phyloP scores from a whole-genome alignment of 2,113 vertebrate genomes.

The Gavialis gangeticus region DNA sequence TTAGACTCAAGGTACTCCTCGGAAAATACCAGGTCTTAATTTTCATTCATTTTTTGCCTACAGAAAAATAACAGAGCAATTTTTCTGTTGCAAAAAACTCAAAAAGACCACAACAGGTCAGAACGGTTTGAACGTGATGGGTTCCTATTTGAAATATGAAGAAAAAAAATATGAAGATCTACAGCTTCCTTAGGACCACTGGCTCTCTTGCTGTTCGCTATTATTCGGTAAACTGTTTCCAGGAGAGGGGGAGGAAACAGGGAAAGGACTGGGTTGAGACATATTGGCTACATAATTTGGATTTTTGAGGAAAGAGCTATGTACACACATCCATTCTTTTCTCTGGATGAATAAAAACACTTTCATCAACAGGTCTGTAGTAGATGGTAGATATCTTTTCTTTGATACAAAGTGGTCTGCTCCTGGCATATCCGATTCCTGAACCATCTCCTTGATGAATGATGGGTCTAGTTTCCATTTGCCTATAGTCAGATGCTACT shows the following conservation, averaged over 20 bases:
- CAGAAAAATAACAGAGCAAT: too few species aligned
- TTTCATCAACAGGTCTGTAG: neutral
- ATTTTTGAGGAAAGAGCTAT: neutral
- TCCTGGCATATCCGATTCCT: neutral
- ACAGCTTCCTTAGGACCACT: neutral
- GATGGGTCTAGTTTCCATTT: neutral
- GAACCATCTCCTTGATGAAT: neutral
- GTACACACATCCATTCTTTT: neutral
- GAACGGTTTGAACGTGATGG: too few species aligned
- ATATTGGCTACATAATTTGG: neutral
- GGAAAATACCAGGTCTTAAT: too few species aligned
- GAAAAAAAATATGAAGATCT: neutral
- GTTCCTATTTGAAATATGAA: too few species aligned
- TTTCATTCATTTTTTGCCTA: too few species aligned
- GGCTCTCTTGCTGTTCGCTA: too few species aligned
- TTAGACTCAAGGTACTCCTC: too few species aligned
- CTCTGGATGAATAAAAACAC: neutral
- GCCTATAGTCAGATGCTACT: neutral
- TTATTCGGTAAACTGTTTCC: neutral
- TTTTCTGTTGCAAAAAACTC: too few species aligned
- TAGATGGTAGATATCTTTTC: neutral
- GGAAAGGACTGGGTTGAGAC: neutral
- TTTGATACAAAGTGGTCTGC: neutral
- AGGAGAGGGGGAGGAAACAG: neutral
- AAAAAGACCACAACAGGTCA: too few species aligned